Percentiles rank a stretch among this genome's conserved stretches.
phyloP scores from a whole-genome alignment of 1,140 invertebrate species.

The Aporrectodea caliginosa region DNA sequence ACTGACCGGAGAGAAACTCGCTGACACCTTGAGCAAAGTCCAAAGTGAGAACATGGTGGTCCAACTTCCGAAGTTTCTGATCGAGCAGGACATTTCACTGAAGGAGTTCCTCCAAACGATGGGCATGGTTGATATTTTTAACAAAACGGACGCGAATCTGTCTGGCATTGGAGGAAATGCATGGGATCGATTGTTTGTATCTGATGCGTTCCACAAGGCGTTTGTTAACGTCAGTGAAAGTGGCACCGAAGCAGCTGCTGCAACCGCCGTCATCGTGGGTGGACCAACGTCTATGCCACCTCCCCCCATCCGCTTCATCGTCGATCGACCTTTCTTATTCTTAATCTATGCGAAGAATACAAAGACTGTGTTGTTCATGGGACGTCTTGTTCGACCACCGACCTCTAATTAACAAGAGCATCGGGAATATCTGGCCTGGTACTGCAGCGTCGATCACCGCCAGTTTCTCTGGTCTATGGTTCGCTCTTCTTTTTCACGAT shows the following conservation, averaged over 20 bases:
- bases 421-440: background rate
- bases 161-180: slow-evolving; percentile 38
- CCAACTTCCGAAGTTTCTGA: slow-evolving; percentile 45
- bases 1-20: slow-evolving; percentile 55
- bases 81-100: slow-evolving; percentile 40
- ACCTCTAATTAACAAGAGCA: background rate
- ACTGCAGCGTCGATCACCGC: no score
- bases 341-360: slow-evolving; percentile 64
- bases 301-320: slow-evolving; percentile 66
- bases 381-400: slow-evolving; percentile 40
- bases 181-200: slow-evolving; percentile 38
- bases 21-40: slow-evolving; percentile 32
- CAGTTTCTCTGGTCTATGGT: no score
- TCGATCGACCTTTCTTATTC: slow-evolving; percentile 68
- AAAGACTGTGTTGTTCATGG: slow-evolving; percentile 64
- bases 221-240: slow-evolving; percentile 60
- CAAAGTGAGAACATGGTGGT: slow-evolving; percentile 22
- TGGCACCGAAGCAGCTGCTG: slow-evolving; percentile 54
- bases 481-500: no score
- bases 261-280: slow-evolving; percentile 39
- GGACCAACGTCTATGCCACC: background rate
- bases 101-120: slow-evolving; percentile 49
- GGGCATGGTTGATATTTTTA: slow-evolving; percentile 39
- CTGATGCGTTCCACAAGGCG: slow-evolving; percentile 57
- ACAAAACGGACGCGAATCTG: slow-evolving; percentile 36